These are phyloP conservation scores for Pachypeltis micranthus DNA, from an alignment of 1,140 invertebrate genomes.

Conservation along the genomic window DNA sequence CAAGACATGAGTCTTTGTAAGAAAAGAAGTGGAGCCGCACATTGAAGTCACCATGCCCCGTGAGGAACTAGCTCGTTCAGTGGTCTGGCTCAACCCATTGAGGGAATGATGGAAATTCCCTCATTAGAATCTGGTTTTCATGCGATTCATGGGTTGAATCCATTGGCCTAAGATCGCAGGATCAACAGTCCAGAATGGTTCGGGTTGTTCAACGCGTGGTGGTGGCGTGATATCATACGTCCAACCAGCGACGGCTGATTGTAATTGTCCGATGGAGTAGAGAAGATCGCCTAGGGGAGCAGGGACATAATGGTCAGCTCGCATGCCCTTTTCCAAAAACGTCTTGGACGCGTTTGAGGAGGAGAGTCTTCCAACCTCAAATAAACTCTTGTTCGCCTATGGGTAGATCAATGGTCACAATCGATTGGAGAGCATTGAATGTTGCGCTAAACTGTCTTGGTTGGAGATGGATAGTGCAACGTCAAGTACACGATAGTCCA, in stretches of 20 bases:
- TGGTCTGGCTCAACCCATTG: no score
- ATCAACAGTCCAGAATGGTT: neutral
- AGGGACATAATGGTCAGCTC: neutral
- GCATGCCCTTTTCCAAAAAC: neutral
- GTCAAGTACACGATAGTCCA: neutral
- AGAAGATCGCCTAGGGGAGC: neutral
- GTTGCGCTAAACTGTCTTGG: neutral
- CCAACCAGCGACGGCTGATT: neutral
- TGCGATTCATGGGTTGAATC: neutral
- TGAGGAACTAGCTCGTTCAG: no score
- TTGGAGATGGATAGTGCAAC: neutral
- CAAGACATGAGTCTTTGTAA: no score
- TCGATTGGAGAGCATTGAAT: neutral
- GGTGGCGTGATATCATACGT: neutral
- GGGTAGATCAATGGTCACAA: neutral
- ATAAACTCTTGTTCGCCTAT: neutral
- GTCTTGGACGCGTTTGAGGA: neutral
- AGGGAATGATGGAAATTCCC: neutral
- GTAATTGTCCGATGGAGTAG: neutral
- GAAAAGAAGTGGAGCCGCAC: no score
- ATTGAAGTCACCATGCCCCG: no score
- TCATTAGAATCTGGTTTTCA: neutral
- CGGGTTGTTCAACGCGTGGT: neutral
- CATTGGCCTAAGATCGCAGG: neutral
- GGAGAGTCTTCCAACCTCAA: neutral